Conservation (phyloP, 2,888 invertebrate genomes). For the Xanthostigma xanthostigma region DNA sequence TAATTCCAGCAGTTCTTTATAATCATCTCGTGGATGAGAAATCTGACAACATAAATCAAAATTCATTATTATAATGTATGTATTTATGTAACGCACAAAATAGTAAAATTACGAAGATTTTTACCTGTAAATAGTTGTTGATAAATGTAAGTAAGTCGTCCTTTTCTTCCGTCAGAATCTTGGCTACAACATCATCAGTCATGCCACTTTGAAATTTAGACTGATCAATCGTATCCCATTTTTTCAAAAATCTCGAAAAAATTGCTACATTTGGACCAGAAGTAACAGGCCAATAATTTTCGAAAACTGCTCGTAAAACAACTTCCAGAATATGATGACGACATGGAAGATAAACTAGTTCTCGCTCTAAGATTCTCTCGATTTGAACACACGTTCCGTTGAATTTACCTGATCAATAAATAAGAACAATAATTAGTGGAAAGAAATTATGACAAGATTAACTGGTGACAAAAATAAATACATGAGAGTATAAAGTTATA, state of each 20-base stretch:
- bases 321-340: slow-evolving; percentile 11
- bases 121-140: no score
- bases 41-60: no score
- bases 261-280: slow-evolving; percentile 6
- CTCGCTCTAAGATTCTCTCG: slow-evolving; percentile 8
- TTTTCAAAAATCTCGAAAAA: slow-evolving; percentile 2
- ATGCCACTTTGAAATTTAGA: slow-evolving; percentile 1
- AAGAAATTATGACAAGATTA: no score
- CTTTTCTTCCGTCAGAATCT: slow-evolving; percentile 4
- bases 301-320: slow-evolving; percentile 5
- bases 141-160: no score
- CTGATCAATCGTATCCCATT: slow-evolving; percentile 2
- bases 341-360: slow-evolving; percentile 10
- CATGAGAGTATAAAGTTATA: no score
- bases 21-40: slow-evolving; percentile 15
- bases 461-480: no score
- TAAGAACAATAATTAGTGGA: no score
- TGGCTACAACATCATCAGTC: not conserved
- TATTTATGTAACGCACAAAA: no score
- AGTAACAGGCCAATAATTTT: slow-evolving; percentile 3
- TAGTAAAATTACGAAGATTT: no score
- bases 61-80: no score
- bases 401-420: slow-evolving; percentile 3
- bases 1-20: slow-evolving; percentile 15
- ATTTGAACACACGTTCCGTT: slow-evolving; percentile 10